phyloP scores from a whole-genome alignment of 1,140 invertebrate genomes.

The Sesamia nonagrioides region DNA sequence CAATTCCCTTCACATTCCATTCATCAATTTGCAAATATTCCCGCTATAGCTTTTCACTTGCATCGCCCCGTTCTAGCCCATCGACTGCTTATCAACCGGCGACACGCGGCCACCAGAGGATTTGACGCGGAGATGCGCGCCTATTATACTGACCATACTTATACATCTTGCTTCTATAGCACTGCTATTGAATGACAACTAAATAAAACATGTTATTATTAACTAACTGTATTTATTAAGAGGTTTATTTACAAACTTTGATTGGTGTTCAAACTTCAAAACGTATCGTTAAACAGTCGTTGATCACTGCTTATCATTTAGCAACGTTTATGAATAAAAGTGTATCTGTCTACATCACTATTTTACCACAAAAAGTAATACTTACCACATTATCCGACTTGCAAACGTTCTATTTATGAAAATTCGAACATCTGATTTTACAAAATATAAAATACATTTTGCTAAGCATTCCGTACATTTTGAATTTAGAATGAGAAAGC shows the following conservation, averaged over 20 bases:
- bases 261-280: no score
- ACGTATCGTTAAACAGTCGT: no score
- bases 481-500: not conserved
- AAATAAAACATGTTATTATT: slow-evolving; percentile 3
- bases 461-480: not conserved
- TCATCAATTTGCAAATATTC: not conserved
- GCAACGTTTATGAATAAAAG: not conserved
- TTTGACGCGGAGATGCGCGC: slow-evolving; percentile 71
- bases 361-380: not conserved
- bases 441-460: not conserved
- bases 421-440: not conserved
- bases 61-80: slow-evolving; percentile 53
- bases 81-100: slow-evolving; percentile 71
- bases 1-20: not conserved
- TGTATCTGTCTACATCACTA: not conserved
- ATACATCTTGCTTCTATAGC: slow-evolving; percentile 39
- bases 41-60: slow-evolving; percentile 53
- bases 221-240: not conserved
- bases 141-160: slow-evolving; percentile 62
- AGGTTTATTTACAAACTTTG: no score
- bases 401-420: slow-evolving; percentile 8
- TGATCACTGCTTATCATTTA: not conserved
- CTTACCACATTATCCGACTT: not conserved
- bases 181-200: slow-evolving; percentile 26
- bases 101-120: slow-evolving; percentile 71